These are phyloP conservation scores for Lacerta agilis DNA, from an alignment of 2,797 vertebrate species.

Conservation along the genomic window DNA sequence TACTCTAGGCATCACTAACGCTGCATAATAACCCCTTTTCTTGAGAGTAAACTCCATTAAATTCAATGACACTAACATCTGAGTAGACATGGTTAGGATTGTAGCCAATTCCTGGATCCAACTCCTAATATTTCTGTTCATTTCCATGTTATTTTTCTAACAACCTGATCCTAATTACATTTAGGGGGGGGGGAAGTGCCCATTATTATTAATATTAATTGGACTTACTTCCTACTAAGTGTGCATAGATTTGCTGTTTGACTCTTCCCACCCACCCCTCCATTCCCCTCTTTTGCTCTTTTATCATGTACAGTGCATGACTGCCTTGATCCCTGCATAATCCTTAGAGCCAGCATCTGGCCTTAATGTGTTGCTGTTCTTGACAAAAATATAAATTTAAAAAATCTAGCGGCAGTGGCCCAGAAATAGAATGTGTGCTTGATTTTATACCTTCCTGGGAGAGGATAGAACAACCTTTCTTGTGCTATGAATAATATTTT, in stretches of 20 bases:
- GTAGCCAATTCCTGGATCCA: not conserved
- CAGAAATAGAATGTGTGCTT: not conserved
- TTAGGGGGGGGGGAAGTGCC: not conserved
- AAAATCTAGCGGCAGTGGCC: not conserved
- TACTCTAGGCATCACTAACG: not conserved
- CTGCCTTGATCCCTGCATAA: conserved; percentile 1
- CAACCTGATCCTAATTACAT: not conserved
- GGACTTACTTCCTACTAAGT: not conserved
- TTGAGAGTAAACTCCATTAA: not conserved
- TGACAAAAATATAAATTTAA: conserved; percentile 12
- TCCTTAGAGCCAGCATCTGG: not conserved
- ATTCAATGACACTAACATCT: not conserved
- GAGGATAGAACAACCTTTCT: not conserved
- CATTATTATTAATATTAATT: not conserved
- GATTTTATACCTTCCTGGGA: not conserved
- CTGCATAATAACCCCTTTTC: not conserved
- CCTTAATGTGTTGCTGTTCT: conserved; percentile 39
- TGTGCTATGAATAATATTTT: not conserved
- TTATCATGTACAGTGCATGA: not conserved
- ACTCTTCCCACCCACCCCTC: not conserved
- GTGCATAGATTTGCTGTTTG: not conserved
- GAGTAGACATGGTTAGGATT: not conserved
- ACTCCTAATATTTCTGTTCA: not conserved
- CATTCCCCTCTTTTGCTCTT: not conserved
- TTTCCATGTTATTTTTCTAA: conserved; percentile 5